A percentile compares a stretch with the other conserved stretches of the same genome.
phyloP scores from a whole-genome alignment of 2,888 invertebrate genomes.

The Lysandra bellargus region DNA sequence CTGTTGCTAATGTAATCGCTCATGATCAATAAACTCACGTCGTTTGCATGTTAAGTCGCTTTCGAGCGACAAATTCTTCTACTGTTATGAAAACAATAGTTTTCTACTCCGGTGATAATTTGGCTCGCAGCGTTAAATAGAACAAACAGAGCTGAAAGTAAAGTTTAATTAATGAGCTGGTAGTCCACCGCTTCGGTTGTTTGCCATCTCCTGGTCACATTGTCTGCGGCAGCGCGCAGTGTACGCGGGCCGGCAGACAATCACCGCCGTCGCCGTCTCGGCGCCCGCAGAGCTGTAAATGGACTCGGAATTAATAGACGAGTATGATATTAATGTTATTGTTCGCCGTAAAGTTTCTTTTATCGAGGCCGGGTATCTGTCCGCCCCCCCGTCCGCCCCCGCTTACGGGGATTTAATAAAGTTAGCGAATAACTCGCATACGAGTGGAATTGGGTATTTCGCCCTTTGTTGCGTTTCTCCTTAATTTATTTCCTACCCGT shows the following conservation, averaged over 20 bases:
- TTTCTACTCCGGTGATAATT: neutral
- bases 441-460: conserved; percentile 28
- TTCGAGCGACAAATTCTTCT: neutral
- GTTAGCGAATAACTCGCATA: conserved; percentile 39
- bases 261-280: conserved; percentile 47
- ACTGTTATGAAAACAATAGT: neutral
- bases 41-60: conserved; percentile 30
- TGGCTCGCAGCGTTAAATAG: neutral
- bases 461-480: conserved; percentile 6
- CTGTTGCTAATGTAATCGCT: conserved; percentile 44
- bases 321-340: conserved; percentile 78
- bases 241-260: conserved; percentile 28
- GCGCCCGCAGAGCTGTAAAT: conserved; percentile 69
- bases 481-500: conserved; percentile 24
- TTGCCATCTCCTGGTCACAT: conserved; percentile 11
- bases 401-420: conserved; percentile 66
- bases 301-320: conserved; percentile 72
- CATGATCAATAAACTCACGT: conserved; percentile 36
- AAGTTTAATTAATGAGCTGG: neutral
- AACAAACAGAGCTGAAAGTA: neutral
- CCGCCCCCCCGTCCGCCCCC: conserved; percentile 48
- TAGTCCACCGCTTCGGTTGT: conserved; percentile 1
- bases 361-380: conserved; percentile 64
- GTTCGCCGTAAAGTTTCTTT: conserved; percentile 77
- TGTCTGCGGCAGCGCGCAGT: neutral